Percentiles rank a stretch among this genome's conserved stretches.
phyloP scores from a whole-genome alignment of 2,113 vertebrate genomes.

The Cyanoramphus novaezelandiae region DNA sequence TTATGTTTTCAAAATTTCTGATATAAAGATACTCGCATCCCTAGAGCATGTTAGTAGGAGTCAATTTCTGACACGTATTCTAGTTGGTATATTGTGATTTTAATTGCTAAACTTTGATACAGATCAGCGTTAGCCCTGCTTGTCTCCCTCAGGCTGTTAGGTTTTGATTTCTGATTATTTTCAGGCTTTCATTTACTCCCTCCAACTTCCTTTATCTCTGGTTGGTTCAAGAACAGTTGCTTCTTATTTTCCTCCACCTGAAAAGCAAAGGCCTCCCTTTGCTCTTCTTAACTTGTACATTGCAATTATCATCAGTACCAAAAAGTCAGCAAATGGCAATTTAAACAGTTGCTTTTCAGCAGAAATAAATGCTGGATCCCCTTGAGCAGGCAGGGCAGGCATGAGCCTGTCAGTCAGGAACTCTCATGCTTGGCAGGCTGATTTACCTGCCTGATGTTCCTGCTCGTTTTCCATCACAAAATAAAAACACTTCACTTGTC shows the following conservation, averaged over 20 bases:
- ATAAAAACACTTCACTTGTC: slow-evolving; percentile 53
- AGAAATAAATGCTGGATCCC: neutral
- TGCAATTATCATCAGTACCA: slow-evolving; percentile 32
- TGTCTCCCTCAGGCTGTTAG: neutral
- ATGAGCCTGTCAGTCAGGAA: slow-evolving; percentile 32
- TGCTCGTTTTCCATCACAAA: slow-evolving; percentile 38
- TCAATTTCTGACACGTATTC: neutral
- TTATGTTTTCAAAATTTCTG: neutral
- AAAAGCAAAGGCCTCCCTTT: neutral
- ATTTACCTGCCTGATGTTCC: slow-evolving; percentile 58
- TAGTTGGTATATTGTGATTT: neutral
- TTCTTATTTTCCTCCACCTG: neutral
- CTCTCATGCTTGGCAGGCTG: neutral
- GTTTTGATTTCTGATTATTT: neutral
- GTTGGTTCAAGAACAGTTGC: neutral
- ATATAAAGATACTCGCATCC: neutral
- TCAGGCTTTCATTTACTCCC: neutral
- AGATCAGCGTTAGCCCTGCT: neutral
- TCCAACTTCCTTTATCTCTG: neutral
- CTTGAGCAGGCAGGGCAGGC: neutral
- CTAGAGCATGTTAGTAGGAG: neutral
- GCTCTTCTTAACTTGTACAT: neutral
- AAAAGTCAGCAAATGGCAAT: slow-evolving; percentile 28
- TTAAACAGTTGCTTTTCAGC: slow-evolving; percentile 9
- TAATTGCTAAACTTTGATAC: neutral